Percentiles rank a stretch among this genome's conserved stretches.
Conservation (phyloP, 2,113 vertebrate species). For the Oostethus manadensis region DNA sequence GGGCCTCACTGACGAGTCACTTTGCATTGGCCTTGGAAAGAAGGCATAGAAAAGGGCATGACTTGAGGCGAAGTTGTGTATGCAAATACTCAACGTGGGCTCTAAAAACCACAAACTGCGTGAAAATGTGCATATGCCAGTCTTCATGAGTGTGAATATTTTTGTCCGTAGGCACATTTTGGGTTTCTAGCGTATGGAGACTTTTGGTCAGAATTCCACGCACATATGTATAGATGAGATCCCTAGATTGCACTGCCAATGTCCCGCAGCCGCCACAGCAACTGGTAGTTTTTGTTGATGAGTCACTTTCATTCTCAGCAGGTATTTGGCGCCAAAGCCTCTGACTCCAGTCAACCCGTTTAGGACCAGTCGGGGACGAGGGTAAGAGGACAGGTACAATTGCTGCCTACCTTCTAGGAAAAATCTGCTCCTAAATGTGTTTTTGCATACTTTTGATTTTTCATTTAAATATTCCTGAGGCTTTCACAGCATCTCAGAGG, state of each 20-base stretch:
- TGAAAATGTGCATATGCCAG: no score
- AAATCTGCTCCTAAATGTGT: not conserved
- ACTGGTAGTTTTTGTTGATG: conserved; percentile 38
- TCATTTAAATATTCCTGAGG: conserved; percentile 1
- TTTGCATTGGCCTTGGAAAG: no score
- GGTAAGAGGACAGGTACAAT: not conserved
- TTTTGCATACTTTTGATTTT: not conserved
- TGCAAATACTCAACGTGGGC: no score
- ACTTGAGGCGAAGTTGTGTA: no score
- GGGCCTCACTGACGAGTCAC: no score
- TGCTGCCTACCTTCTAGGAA: not conserved
- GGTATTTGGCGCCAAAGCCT: conserved; percentile 31
- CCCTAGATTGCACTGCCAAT: conserved; percentile 12
- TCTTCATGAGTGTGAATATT: no score
- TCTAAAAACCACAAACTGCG: no score
- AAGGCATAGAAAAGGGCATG: no score
- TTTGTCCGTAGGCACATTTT: no score
- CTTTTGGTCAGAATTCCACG: no score
- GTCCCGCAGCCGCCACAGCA: conserved; percentile 12
- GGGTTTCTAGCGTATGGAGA: no score
- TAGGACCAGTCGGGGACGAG: not conserved
- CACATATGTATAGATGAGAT: no score
- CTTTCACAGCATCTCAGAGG: not conserved
- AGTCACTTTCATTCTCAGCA: conserved; percentile 47
- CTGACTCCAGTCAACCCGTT: conserved; percentile 20